Base-by-base conservation (phyloP, 2,888 invertebrate species). In the Selenia dentaria region DNA sequence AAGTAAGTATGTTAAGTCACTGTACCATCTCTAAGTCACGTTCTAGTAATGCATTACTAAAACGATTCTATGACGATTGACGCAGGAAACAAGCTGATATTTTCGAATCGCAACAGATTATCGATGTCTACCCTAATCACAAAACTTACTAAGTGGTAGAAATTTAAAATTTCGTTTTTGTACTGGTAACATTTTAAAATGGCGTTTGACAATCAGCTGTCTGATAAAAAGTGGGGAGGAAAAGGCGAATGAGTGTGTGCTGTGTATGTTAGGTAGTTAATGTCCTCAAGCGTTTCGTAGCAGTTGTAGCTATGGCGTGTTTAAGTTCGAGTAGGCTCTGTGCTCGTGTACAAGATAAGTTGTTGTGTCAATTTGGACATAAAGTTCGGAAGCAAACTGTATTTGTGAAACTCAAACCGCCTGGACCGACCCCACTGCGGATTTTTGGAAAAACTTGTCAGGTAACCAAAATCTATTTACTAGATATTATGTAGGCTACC, bases 221-320 rank as follows among this genome's bases (percentile, higher is more conserved):
- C 82, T 70, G 67, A 59, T 46, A 52, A 57, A 64, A 78, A 83
- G 87, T 83, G 88, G 89, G 88, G 87, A 84, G 87, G 79, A 87
- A 84, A 86, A 86, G 83, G 79, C 75, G 76, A 83, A 74, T 71
- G 78, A 67, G 76, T 76, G 74, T 81, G 75, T 75, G 77, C 70
- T 79, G 70, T 69, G 71, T 77, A 64, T 74, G 79, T 78, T 80
- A 85, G 80, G 89, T 86, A 90, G 90, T 90, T 82, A 83, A 88
- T 85, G 85, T 91, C 79, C 80, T 84, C 83, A 80, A 90, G 87
- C 88, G 86, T 84, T 87, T 92, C 93, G 94, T 92, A 93, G 92
- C 93, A 93, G 94, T 94, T 92, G 93, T 93, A 92, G 93, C 94
- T 92, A 95, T 95, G 95, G 95, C 95, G 93, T 94, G 94, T 93